Conservation (phyloP, 2,797 vertebrate species). For the Eulemur coronatus region DNA sequence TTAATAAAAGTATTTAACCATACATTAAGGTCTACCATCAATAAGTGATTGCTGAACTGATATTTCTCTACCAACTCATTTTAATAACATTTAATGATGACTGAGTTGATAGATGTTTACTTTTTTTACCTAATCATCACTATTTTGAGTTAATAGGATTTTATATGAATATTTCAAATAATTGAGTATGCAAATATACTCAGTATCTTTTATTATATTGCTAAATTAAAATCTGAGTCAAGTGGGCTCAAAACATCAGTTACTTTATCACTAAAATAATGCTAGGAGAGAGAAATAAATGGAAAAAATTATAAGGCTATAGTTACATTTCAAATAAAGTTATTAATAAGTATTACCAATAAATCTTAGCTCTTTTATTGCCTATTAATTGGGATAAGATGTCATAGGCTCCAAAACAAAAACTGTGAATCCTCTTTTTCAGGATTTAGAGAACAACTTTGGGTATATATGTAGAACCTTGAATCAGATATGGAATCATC, state of each 20-base stretch:
- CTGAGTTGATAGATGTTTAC: background rate
- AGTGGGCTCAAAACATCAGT: background rate
- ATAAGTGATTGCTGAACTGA: background rate
- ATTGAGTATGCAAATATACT: background rate
- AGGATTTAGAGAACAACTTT: background rate
- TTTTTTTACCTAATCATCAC: conserved; percentile 5
- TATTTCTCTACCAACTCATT: background rate
- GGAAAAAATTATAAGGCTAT: background rate
- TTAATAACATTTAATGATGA: background rate
- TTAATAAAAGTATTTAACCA: background rate
- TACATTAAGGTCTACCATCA: background rate
- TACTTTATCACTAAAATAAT: background rate
- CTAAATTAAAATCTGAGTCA: conserved; percentile 17
- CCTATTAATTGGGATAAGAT: background rate
- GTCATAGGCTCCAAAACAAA: background rate
- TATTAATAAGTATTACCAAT: background rate
- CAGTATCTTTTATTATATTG: background rate
- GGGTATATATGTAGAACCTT: background rate
- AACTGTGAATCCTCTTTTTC: background rate
- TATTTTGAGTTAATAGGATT: conserved; percentile 3
- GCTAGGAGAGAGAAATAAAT: background rate
- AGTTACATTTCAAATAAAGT: background rate
- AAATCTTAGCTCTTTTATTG: background rate
- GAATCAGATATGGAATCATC: background rate
- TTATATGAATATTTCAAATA: background rate